phyloP scores from a whole-genome alignment of 2,888 invertebrate species.

The Biston betularia region DNA sequence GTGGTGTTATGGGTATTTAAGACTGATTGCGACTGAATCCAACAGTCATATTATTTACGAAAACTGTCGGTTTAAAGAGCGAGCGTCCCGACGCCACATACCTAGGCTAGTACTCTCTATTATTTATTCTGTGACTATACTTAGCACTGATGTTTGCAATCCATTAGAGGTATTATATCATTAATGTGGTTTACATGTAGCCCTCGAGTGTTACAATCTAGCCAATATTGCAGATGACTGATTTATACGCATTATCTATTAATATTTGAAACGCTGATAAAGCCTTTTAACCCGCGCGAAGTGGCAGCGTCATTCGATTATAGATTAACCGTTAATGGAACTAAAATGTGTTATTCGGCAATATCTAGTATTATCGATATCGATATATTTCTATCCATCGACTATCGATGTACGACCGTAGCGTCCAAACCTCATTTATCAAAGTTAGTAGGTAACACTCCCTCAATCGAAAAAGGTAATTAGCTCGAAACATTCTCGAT shows the following conservation, averaged over 20 bases:
- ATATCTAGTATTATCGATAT: slow-evolving; percentile 31
- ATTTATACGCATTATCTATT: slow-evolving; percentile 47
- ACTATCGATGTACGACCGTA: slow-evolving; percentile 1
- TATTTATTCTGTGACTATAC: slow-evolving; percentile 28
- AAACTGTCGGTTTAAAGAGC: too few species aligned
- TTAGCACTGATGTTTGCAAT: slow-evolving; percentile 63
- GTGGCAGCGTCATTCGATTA: slow-evolving; percentile 39
- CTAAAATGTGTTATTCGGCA: slow-evolving; percentile 41
- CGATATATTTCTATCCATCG: slow-evolving; percentile 29
- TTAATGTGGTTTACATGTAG: slow-evolving; percentile 73
- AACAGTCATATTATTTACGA: too few species aligned
- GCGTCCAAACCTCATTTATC: slow-evolving; percentile 45
- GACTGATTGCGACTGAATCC: too few species aligned
- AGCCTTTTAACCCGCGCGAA: slow-evolving; percentile 34
- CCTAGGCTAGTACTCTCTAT: too few species aligned
- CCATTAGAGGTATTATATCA: slow-evolving; percentile 66
- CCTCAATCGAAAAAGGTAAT: slow-evolving; percentile 56
- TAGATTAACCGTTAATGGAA: slow-evolving; percentile 47
- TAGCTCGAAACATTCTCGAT: slow-evolving; percentile 66
- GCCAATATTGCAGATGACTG: slow-evolving; percentile 43
- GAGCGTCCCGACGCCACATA: too few species aligned
- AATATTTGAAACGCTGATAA: slow-evolving; percentile 46
- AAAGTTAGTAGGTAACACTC: slow-evolving; percentile 42
- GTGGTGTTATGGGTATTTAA: too few species aligned
- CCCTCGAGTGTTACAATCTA: slow-evolving; percentile 42